Conservation (phyloP, 2,797 vertebrate genomes). For the Enoplosus armatus region DNA sequence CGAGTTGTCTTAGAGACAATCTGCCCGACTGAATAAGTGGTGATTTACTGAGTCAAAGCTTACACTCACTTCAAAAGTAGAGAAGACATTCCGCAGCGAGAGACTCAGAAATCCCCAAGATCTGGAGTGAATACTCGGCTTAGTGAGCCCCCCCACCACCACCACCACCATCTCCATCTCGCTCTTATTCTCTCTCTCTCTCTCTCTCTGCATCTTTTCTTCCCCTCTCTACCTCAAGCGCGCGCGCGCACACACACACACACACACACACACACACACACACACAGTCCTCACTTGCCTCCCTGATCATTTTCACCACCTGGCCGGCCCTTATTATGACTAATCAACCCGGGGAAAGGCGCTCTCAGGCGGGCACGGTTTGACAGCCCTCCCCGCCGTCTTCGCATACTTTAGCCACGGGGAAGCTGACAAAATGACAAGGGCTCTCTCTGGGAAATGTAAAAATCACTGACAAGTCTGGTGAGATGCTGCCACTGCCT, state of each 20-base stretch:
- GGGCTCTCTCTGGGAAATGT: constrained; percentile 59
- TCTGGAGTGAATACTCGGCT: constrained; percentile 52
- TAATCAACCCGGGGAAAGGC: constrained; percentile 72
- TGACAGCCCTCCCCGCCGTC: constrained; percentile 76
- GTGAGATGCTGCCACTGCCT: constrained; percentile 49
- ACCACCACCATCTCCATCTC: not conserved
- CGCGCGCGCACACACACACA: constrained; percentile 3
- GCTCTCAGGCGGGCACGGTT: constrained; percentile 64
- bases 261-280: constrained; percentile 9
- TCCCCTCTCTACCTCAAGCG: constrained; percentile 10
- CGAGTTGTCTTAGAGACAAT: not conserved
- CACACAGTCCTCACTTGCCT: constrained; percentile 17
- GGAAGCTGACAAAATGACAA: constrained; percentile 79
- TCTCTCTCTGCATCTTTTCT: constrained; percentile 10
- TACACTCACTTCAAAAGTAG: constrained; percentile 49
- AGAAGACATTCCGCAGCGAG: constrained; percentile 53
- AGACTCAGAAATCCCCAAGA: constrained; percentile 53
- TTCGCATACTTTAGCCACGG: constrained; percentile 67
- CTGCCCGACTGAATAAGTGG: not conserved
- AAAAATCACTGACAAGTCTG: constrained; percentile 68
- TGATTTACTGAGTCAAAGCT: constrained; percentile 50
- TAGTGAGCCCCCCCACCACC: constrained; percentile 13
- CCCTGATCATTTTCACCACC: constrained; percentile 63
- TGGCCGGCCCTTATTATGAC: constrained; percentile 73
- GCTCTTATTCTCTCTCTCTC: not conserved